Evolutionary conservation across 2,797 vertebrate genomes (phyloP).

Genomic region (Trematomus bernacchii): DNA sequence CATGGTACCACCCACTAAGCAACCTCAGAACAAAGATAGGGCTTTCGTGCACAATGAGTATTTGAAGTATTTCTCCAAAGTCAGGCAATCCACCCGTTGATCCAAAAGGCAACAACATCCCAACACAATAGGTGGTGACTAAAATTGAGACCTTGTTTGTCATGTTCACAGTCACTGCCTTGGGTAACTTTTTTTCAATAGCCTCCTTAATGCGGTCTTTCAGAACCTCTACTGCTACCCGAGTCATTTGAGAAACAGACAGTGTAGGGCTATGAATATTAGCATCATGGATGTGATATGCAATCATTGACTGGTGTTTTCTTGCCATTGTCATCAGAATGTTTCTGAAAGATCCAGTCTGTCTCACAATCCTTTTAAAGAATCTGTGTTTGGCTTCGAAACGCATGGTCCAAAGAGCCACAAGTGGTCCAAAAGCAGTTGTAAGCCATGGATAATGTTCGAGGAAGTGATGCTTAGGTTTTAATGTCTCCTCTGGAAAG

Average conservation of each 20-base stretch:
- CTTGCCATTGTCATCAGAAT: slow-evolving; percentile 42
- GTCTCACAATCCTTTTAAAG: slow-evolving; percentile 42
- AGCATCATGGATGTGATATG: slow-evolving; percentile 4
- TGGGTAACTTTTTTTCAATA: slow-evolving; percentile 11
- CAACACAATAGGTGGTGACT: slow-evolving; percentile 13
- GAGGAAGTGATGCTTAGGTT: slow-evolving; percentile 19
- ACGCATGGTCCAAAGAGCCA: slow-evolving; percentile 11
- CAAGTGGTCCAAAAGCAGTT: slow-evolving; percentile 14
- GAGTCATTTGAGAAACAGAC: background rate
- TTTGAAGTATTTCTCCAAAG: slow-evolving; percentile 33
- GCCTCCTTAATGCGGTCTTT: slow-evolving; percentile 21
- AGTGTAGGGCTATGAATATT: slow-evolving; percentile 15
- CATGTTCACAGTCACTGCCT: slow-evolving; percentile 14
- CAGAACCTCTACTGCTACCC: slow-evolving; percentile 27
- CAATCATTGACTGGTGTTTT: slow-evolving; percentile 37
- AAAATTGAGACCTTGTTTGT: slow-evolving; percentile 16
- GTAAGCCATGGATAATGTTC: slow-evolving; percentile 31
- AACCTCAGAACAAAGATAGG: slow-evolving; percentile 36
- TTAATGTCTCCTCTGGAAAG: slow-evolving; percentile 20
- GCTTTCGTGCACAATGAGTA: slow-evolving; percentile 27
- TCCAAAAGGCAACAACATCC: slow-evolving; percentile 31
- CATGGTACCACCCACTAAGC: slow-evolving; percentile 27
- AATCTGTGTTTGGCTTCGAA: slow-evolving; percentile 32
- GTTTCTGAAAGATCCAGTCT: slow-evolving; percentile 27
- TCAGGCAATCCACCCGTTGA: slow-evolving; percentile 25